Evolutionary conservation across 2,113 vertebrate species (phyloP).

Genomic region (Dolichotis patagonum): DNA sequence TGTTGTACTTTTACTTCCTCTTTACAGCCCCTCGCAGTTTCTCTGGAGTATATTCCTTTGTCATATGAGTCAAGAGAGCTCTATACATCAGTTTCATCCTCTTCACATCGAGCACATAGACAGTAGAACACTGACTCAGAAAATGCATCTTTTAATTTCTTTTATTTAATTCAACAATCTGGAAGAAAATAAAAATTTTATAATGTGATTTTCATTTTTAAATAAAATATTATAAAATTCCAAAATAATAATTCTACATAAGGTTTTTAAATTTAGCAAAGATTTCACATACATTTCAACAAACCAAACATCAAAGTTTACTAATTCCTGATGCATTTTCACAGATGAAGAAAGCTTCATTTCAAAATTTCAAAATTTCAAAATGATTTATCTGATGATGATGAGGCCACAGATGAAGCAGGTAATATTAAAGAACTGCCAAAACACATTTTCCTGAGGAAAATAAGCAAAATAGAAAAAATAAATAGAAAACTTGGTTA

Average conservation of each 20-base stretch:
- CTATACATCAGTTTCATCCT: neutral
- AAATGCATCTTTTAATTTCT: neutral
- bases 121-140: neutral
- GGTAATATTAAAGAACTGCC: neutral
- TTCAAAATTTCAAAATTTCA: too few relatives aligned
- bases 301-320: neutral
- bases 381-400: neutral
- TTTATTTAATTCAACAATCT: neutral
- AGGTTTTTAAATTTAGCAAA: neutral
- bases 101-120: neutral
- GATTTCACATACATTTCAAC: neutral
- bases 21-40: neutral
- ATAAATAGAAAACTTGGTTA: neutral
- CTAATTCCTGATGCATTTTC: neutral
- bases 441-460: neutral
- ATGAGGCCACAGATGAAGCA: neutral
- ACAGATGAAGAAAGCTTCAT: neutral
- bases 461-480: neutral
- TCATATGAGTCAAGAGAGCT: neutral
- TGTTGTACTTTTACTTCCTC: neutral
- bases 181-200: neutral
- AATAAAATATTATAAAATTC: neutral
- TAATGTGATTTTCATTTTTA: neutral
- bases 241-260: neutral
- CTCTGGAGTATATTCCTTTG: neutral